Percentiles rank a stretch among this genome's conserved stretches.
Evolutionary conservation across 2,888 invertebrate species (phyloP).

Genomic region (Argynnis bischoffii): DNA sequence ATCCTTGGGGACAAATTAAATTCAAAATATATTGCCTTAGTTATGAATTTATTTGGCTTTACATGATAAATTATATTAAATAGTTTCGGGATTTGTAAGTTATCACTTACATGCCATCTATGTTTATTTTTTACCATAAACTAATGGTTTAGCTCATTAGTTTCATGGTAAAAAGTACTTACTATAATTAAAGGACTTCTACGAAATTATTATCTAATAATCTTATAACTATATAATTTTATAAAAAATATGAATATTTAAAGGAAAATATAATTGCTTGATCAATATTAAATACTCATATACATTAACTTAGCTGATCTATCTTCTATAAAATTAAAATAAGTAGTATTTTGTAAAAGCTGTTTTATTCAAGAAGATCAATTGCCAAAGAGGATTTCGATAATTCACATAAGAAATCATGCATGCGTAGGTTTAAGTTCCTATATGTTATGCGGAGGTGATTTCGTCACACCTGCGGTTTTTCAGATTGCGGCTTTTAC

Average conservation of each 20-base stretch:
- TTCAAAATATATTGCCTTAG: slow-evolving; percentile 29
- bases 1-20: slow-evolving; percentile 34
- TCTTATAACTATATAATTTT: no score
- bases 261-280: no score
- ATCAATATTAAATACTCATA: no score
- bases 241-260: no score
- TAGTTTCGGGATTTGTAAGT: not conserved
- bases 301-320: no score
- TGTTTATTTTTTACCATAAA: no score
- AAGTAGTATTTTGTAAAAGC: not conserved
- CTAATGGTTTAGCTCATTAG: no score
- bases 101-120: no score
- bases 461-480: slow-evolving; percentile 40
- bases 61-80: slow-evolving; percentile 8
- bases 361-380: slow-evolving; percentile 2
- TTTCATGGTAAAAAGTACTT: no score
- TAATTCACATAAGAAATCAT: slow-evolving; percentile 21
- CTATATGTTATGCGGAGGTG: slow-evolving; percentile 25
- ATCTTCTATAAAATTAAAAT: no score
- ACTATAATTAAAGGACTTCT: no score
- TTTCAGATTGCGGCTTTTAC: slow-evolving; percentile 44
- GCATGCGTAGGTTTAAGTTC: slow-evolving; percentile 12
- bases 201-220: no score
- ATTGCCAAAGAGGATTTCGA: slow-evolving; percentile 8
- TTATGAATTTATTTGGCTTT: slow-evolving; percentile 18